Base-by-base conservation (phyloP, 2,888 invertebrate species). In the Anaspis maculata region DNA sequence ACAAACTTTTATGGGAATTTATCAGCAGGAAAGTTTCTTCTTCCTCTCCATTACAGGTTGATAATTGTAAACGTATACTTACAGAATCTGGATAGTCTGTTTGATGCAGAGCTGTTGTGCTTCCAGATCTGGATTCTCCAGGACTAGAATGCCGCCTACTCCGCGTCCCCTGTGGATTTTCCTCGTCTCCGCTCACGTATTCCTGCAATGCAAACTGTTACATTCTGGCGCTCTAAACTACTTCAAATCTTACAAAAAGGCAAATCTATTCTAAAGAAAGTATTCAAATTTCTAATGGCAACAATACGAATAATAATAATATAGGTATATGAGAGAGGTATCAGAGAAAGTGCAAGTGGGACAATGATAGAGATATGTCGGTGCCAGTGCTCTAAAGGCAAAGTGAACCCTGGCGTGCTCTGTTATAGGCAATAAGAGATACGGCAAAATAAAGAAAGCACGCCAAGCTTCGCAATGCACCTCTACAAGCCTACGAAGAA, bases 111-210 rank as follows among this genome's bases (percentile, higher is more conserved):
- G 74, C 76, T 26, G 74, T 74, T 26, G 76, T 74, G 62, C 77
- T 77, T 60, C 79, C 80, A 46, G 79, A 74, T 48, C 79, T 66
- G 14, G 79, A 77, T 53, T 77, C 77, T 40, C 79, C 78, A 27
- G 80, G 81, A 43, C 79, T 81, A 27, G 80, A 81, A 64, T 80
- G 81, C 42, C 81, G 68, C 48, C 81, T 68, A 41, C 56, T 61
- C 23, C 62, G 49, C n/a, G 50, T 54, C 27, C 66, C 70, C 3
- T 67, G 59, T 56, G 77, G 77, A 55, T 76, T 77, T 47, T 79
- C 79, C 46, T 79, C 79, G 61, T 71, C 64, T 11, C 68, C 71
- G 50, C 70, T 71, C 42, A 66, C 66, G 60, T 81, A 83, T 63
- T 83, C 83, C 79, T 83, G 68, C 4, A 52, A 55, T 13, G 12